These are phyloP conservation scores for Shinisaurus crocodilurus DNA, from an alignment of 2,113 vertebrate species.

Conservation along the genomic window DNA sequence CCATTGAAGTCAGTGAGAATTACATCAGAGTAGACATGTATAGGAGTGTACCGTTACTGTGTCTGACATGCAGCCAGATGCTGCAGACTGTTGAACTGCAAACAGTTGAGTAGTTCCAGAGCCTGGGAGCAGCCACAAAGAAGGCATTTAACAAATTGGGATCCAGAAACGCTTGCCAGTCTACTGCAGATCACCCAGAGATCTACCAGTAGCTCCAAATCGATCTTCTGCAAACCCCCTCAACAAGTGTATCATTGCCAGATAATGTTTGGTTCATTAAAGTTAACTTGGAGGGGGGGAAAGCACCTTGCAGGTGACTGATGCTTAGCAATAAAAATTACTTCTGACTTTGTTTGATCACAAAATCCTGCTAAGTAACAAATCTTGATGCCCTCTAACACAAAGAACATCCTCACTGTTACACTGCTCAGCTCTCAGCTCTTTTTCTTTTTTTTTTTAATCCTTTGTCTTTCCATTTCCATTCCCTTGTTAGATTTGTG, in stretches of 20 bases:
- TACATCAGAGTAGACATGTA: not conserved
- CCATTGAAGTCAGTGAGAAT: not conserved
- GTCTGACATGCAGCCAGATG: not conserved
- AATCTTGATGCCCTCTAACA: not conserved
- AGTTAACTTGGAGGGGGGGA: fast-evolving
- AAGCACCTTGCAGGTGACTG: not conserved
- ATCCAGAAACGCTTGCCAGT: too few species aligned
- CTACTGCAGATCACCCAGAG: too few species aligned
- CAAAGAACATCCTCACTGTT: not conserved
- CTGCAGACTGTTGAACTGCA: not conserved
- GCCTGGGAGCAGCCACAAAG: too few species aligned
- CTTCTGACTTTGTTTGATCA: not conserved
- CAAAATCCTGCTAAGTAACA: not conserved
- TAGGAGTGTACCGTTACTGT: too few species aligned
- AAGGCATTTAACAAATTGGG: not conserved
- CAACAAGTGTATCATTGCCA: not conserved
- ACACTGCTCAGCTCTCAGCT: not conserved
- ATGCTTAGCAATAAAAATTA: not conserved
- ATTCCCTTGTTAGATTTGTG: too few species aligned
- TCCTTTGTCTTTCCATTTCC: not conserved
- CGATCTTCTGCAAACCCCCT: too few species aligned
- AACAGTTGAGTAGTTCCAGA: too few species aligned
- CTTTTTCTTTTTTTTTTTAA: not conserved
- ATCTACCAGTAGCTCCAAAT: too few species aligned
- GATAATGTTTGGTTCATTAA: not conserved